A percentile compares a stretch with the other conserved stretches of the same genome.
Conservation (phyloP, 1,140 invertebrate species). For the Bombus polaris region DNA sequence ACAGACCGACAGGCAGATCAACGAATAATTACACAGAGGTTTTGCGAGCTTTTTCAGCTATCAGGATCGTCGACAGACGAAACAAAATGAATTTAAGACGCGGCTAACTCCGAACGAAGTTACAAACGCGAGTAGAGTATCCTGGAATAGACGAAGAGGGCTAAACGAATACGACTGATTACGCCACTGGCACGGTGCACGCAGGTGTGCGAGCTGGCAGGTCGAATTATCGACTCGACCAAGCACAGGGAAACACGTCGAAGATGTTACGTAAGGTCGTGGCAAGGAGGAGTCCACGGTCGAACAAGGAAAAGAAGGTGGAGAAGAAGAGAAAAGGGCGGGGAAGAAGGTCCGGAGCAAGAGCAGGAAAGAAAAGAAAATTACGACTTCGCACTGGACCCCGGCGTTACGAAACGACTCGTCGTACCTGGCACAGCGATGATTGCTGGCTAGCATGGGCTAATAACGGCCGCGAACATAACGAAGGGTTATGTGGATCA, state of each 20-base stretch:
- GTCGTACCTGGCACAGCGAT: constrained; percentile 43
- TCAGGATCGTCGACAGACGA: neutral
- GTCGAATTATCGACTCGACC: constrained; percentile 52
- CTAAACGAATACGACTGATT: neutral
- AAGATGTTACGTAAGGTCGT: constrained; percentile 61
- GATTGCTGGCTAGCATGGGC: constrained; percentile 57
- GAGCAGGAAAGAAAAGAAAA: constrained; percentile 11
- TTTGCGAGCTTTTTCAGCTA: neutral
- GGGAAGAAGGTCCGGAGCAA: neutral
- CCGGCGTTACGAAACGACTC: constrained; percentile 56
- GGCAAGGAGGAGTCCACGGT: neutral
- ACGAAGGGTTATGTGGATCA: constrained; percentile 69
- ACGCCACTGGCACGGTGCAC: constrained; percentile 34
- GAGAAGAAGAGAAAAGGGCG: neutral
- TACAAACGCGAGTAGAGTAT: neutral
- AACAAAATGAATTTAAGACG: neutral
- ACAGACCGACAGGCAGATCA: no score
- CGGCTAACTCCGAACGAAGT: neutral
- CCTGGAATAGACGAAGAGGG: neutral
- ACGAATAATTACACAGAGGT: neutral
- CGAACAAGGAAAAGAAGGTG: neutral
- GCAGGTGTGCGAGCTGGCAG: constrained; percentile 46
- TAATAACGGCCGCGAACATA: constrained; percentile 60
- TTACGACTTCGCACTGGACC: constrained; percentile 53
- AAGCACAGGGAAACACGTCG: constrained; percentile 34